phyloP scores from a whole-genome alignment of 2,888 invertebrate species.

The Xanthorhoe designata region DNA sequence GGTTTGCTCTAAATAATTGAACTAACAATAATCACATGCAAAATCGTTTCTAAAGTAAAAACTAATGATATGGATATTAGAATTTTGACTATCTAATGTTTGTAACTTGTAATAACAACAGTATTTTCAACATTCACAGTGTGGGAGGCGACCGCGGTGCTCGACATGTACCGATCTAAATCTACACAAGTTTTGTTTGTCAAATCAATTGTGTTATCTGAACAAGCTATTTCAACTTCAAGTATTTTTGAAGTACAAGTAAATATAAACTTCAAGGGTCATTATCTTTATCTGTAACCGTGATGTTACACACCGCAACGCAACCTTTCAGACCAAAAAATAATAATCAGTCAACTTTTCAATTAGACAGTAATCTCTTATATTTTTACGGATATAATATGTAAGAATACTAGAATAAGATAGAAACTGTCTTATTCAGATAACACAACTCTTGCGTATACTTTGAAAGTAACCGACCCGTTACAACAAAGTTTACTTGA shows the following conservation, averaged over 20 bases:
- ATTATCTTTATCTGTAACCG: not conserved
- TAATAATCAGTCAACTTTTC: no score
- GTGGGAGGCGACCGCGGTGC: conserved; percentile 54
- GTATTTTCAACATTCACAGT: conserved; percentile 52
- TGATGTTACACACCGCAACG: not conserved
- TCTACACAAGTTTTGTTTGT: conserved; percentile 55
- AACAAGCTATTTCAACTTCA: not conserved
- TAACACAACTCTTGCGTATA: conserved; percentile 53
- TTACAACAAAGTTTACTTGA: conserved; percentile 64
- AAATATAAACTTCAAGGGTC: not conserved
- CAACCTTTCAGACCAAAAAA: no score
- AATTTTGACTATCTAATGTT: conserved; percentile 83
- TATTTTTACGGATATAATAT: not conserved
- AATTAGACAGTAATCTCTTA: no score
- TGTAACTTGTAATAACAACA: conserved; percentile 62
- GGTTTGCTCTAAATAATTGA: conserved; percentile 66
- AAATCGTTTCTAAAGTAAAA: conserved; percentile 81
- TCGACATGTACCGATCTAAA: conserved; percentile 53
- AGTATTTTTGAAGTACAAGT: not conserved
- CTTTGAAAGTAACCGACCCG: conserved; percentile 58
- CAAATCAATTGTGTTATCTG: conserved; percentile 47
- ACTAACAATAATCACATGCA: conserved; percentile 67
- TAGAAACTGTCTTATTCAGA: conserved; percentile 11
- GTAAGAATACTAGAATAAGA: not conserved
- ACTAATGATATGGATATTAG: conserved; percentile 84